Percentiles rank a stretch among this genome's conserved stretches.
These are phyloP conservation scores for Xylocampa areola DNA, from an alignment of 2,888 invertebrate species.

Conservation along the genomic window DNA sequence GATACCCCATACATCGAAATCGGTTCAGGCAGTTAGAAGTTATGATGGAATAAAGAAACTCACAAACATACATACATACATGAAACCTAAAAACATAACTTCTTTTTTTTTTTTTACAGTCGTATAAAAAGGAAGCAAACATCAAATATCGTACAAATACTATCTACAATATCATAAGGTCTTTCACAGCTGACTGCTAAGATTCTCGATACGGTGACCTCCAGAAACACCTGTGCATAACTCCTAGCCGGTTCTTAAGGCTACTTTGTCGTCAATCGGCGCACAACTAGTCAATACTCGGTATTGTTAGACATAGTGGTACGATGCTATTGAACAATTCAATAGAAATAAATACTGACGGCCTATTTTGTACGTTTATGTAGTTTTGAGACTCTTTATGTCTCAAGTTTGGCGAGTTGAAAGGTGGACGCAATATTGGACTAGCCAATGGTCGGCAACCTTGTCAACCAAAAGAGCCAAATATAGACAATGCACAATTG, in stretches of 20 bases:
- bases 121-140: slow-evolving; percentile 7
- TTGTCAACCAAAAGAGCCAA: no score
- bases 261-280: slow-evolving; percentile 47
- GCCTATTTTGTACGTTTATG: slow-evolving; percentile 9
- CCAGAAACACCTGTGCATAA: slow-evolving; percentile 58
- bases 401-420: neutral
- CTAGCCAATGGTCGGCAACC: no score
- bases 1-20: no score
- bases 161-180: slow-evolving; percentile 36
- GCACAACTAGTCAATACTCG: slow-evolving; percentile 31
- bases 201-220: slow-evolving; percentile 56
- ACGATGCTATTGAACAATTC: slow-evolving; percentile 2
- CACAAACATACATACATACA: no score
- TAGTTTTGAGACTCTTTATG: slow-evolving; percentile 20
- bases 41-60: no score
- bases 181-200: slow-evolving; percentile 51
- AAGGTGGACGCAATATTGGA: slow-evolving; percentile 1
- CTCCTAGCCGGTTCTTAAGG: slow-evolving; percentile 57
- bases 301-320: slow-evolving; percentile 38
- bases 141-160: slow-evolving; percentile 20
- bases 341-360: slow-evolving; percentile 17
- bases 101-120: neutral
- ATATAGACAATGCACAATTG: no score
- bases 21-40: no score
- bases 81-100: no score